Percentiles rank a stretch among this genome's conserved stretches.
phyloP scores from a whole-genome alignment of 1,140 invertebrate genomes.

The Meloidogyne hapla region DNA sequence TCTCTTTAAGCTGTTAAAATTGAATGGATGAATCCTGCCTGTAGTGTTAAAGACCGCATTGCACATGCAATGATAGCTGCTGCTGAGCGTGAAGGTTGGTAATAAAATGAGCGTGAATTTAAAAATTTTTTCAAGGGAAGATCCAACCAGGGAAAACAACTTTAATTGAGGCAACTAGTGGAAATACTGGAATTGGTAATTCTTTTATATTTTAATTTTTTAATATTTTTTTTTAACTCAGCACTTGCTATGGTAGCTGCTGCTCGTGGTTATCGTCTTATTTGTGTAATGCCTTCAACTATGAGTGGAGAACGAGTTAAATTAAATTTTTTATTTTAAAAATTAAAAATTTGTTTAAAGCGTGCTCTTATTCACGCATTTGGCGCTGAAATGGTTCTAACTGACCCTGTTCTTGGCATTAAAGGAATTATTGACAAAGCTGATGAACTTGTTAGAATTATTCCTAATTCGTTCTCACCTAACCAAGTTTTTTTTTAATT shows the following conservation, averaged over 20 bases:
- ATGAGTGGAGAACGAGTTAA: slow-evolving; percentile 57
- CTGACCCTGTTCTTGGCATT: slow-evolving; percentile 53
- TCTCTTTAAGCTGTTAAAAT: slow-evolving; percentile 53
- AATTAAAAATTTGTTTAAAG: slow-evolving; percentile 45
- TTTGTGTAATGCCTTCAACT: slow-evolving; percentile 66
- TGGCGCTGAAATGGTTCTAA: slow-evolving; percentile 58
- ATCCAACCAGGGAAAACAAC: too few relatives aligned
- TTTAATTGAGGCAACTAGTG: too few relatives aligned
- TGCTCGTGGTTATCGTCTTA: slow-evolving; percentile 59
- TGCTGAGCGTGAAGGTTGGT: slow-evolving; percentile 65
- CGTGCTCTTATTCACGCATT: slow-evolving; percentile 58
- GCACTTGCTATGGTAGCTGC: slow-evolving; percentile 47
- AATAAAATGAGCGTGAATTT: too few relatives aligned
- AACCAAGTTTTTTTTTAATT: slow-evolving; percentile 31
- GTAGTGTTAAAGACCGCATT: slow-evolving; percentile 62
- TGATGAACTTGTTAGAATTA: slow-evolving; percentile 47
- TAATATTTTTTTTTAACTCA: not conserved
- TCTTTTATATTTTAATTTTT: not conserved
- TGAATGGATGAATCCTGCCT: slow-evolving; percentile 60
- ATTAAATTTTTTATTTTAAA: slow-evolving; percentile 6
- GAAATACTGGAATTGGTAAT: slow-evolving; percentile 29
- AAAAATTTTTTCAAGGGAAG: too few relatives aligned
- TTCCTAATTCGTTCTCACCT: slow-evolving; percentile 57
- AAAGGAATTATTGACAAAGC: slow-evolving; percentile 59
- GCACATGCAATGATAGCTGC: slow-evolving; percentile 60